These are phyloP conservation scores for Montifringilla adamsi DNA, from an alignment of 2,113 vertebrate species.

Conservation along the genomic window DNA sequence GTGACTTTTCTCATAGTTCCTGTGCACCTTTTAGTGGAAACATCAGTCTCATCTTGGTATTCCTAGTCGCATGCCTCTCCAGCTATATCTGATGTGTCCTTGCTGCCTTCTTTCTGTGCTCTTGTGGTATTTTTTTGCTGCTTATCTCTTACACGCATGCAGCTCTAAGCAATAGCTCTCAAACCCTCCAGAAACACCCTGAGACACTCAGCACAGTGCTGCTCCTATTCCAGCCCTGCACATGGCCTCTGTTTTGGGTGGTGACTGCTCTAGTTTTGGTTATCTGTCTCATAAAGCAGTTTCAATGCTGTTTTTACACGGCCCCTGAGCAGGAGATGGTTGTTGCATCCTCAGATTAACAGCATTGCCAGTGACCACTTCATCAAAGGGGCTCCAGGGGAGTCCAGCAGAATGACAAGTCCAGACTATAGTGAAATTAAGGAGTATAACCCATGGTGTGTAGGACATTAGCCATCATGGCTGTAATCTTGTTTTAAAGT, in stretches of 20 bases:
- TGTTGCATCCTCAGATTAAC: not conserved
- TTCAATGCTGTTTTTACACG: not conserved
- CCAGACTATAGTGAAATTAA: not conserved
- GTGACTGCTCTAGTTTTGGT: not conserved
- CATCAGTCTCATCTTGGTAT: not conserved
- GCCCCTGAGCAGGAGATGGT: not conserved
- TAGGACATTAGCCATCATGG: not conserved
- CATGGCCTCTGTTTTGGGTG: not conserved
- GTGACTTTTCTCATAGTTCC: not conserved
- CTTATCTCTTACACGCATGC: not conserved
- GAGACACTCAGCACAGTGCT: not conserved
- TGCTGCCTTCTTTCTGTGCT: not conserved
- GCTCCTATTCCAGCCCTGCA: not conserved
- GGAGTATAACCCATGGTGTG: not conserved
- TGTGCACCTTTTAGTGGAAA: not conserved
- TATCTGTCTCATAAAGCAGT: not conserved
- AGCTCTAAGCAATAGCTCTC: not conserved
- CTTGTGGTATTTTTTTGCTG: not conserved
- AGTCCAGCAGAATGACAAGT: not conserved
- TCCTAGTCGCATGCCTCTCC: not conserved
- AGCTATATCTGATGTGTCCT: not conserved
- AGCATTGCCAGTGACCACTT: not conserved
- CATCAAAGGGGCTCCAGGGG: not conserved
- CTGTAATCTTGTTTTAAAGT: not conserved
- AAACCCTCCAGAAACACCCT: not conserved